These are phyloP conservation scores for Rhingia campestris DNA, from an alignment of 2,888 invertebrate species.

Conservation along the genomic window DNA sequence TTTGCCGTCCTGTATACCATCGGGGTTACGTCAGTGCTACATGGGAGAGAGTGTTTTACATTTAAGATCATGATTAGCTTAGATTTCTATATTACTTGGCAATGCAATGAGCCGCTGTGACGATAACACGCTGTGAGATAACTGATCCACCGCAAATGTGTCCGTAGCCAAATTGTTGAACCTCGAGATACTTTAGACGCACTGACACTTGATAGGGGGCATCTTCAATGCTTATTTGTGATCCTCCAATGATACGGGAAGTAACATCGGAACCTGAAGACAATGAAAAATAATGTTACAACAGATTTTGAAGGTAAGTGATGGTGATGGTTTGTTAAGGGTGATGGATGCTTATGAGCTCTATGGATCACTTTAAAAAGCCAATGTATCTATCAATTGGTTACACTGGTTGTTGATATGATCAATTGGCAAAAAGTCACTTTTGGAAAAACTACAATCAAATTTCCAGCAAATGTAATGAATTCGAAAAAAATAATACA, in stretches of 20 bases:
- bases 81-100: conserved; percentile 73
- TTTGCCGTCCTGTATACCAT: conserved; percentile 72
- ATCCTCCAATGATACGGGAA: conserved; percentile 78
- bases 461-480: too few relatives aligned
- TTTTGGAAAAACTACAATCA: too few relatives aligned
- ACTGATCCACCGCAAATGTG: conserved; percentile 79
- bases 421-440: too few relatives aligned
- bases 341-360: too few relatives aligned
- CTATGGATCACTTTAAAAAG: too few relatives aligned
- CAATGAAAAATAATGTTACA: neutral
- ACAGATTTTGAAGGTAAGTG: neutral
- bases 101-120: conserved; percentile 79
- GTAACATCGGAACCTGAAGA: conserved; percentile 62
- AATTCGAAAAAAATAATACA: too few relatives aligned
- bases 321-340: neutral
- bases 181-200: conserved; percentile 74
- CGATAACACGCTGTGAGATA: conserved; percentile 76
- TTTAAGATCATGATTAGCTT: neutral
- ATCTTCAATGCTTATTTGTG: conserved; percentile 50
- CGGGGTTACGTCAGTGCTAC: conserved; percentile 63
- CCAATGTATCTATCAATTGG: too few relatives aligned
- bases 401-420: too few relatives aligned
- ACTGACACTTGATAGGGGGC: conserved; percentile 78
- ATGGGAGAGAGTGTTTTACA: neutral
- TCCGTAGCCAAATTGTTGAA: conserved; percentile 75